phyloP scores from a whole-genome alignment of 2,888 invertebrate species.

The Drosophila suboccidentalis region DNA sequence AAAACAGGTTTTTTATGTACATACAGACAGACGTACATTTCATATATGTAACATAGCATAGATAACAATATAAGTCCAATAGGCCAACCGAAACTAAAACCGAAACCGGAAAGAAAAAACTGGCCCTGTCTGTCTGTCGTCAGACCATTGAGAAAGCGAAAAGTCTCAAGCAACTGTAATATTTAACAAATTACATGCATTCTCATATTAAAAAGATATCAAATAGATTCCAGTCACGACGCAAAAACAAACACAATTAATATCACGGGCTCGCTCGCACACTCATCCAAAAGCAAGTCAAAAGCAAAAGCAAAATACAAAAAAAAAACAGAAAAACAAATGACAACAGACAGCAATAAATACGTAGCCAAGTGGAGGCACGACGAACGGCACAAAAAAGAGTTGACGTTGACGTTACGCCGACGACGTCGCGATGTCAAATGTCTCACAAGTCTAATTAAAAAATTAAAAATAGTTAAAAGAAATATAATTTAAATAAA shows the following conservation, averaged over 20 bases:
- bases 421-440: constrained; percentile 39
- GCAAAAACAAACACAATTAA: constrained; percentile 41
- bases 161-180: constrained; percentile 17
- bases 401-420: constrained; percentile 52
- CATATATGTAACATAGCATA: constrained; percentile 26
- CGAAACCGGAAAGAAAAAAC: constrained; percentile 33
- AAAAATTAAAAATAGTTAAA: constrained; percentile 57
- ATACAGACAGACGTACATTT: neutral
- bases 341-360: constrained; percentile 61
- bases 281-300: constrained; percentile 27
- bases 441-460: constrained; percentile 67
- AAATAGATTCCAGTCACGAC: constrained; percentile 52
- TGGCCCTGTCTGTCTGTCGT: neutral
- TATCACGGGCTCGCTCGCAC: constrained; percentile 29
- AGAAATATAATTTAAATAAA: constrained; percentile 39
- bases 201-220: constrained; percentile 45
- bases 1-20: constrained; percentile 51
- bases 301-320: constrained; percentile 39
- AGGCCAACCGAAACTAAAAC: constrained; percentile 24
- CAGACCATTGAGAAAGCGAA: constrained; percentile 13
- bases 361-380: constrained; percentile 50
- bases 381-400: constrained; percentile 47
- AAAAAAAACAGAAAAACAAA: constrained; percentile 25
- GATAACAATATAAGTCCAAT: constrained; percentile 32
- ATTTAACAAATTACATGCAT: constrained; percentile 27